Base-by-base conservation (phyloP, 2,113 vertebrate species). In the Arothron firmamentum region DNA sequence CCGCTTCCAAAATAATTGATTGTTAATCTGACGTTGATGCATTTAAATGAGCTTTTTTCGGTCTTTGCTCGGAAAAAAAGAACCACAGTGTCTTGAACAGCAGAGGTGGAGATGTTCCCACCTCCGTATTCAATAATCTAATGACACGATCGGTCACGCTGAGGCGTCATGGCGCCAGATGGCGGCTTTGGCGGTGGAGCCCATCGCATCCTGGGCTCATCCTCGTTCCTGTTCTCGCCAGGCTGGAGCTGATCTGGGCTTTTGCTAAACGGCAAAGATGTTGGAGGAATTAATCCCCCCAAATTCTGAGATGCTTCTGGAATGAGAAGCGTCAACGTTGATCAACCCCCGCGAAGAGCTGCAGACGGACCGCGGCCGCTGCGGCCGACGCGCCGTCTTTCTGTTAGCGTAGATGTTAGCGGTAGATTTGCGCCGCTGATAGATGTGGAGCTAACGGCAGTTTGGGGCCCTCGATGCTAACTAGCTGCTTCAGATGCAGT, bases 121-220 rank as follows among this genome's bases (percentile, higher is more conserved):
- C 65, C 77, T 87, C 87, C 87, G 88, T 89, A 88, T 90, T 88
- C 87, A 85, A 86, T 85, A 78, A 89, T 89, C 84, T 88, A 85
- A 89, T 89, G 87, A 88, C 88, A 87, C 83, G 71, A 87, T 90
- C 87, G 88, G 89, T 91, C 88, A 90, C 82, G 85, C 85, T 75
- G 83, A 87, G 86, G 72, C 82, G 68, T 81, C 67, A 77, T 56
- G 74, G 80, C 83, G 85, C 77, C 88, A 89, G 88, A 90, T 90
- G 89, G 84, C 81, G 79, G 85, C 62, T 86, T 82, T 67, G 79
- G 76, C 72, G n/a, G 61, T 59, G 69, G 77, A 70, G 49, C 73
- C 76, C 77, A 54, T 58, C 63, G 67, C 78, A 75, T 77, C 66
- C 84, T 55, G 25, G 25, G 25, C 86, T 68, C 79, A 76, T 69